phyloP scores from a whole-genome alignment of 2,888 invertebrate species.

The Drosophila atripex region DNA sequence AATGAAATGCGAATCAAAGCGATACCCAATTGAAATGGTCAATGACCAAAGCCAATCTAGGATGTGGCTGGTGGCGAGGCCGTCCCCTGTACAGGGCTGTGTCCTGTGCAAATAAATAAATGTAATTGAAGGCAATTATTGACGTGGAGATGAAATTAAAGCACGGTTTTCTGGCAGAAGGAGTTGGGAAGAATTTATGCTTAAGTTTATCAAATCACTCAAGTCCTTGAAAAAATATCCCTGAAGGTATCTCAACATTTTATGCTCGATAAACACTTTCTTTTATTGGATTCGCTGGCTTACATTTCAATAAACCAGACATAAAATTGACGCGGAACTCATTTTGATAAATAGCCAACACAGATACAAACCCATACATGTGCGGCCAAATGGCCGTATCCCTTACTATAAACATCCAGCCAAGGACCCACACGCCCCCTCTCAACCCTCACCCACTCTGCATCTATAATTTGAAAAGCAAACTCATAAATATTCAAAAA shows the following conservation, averaged over 20 bases:
- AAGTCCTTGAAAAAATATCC: background rate
- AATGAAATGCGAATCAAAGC: slow-evolving; percentile 78
- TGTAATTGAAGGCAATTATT: slow-evolving; percentile 79
- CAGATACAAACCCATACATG: slow-evolving; percentile 15
- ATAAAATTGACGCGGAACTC: slow-evolving; percentile 38
- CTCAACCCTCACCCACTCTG: slow-evolving; percentile 53
- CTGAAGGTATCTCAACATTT: background rate
- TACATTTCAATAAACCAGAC: slow-evolving; percentile 38
- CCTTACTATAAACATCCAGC: slow-evolving; percentile 18
- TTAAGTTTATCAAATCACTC: background rate
- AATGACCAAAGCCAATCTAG: slow-evolving; percentile 53
- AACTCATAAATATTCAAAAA: slow-evolving; percentile 80
- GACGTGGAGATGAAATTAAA: slow-evolving; percentile 70
- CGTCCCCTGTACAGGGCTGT: slow-evolving; percentile 30
- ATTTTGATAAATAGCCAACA: slow-evolving; percentile 72
- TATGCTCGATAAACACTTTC: slow-evolving; percentile 45
- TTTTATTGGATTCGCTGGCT: slow-evolving; percentile 17
- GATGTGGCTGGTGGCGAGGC: slow-evolving; percentile 15
- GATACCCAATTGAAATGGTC: slow-evolving; percentile 73
- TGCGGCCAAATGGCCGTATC: slow-evolving; percentile 31
- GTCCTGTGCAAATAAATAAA: slow-evolving; percentile 74
- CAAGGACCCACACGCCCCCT: slow-evolving; percentile 2
- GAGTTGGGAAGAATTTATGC: background rate
- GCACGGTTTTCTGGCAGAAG: slow-evolving; percentile 2
- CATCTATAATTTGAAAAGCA: slow-evolving; percentile 79